Evolutionary conservation across 1,140 invertebrate genomes (phyloP), one percentile per base, ranked within the genome.

Genomic region (Megalonaias nervosa): DNA sequence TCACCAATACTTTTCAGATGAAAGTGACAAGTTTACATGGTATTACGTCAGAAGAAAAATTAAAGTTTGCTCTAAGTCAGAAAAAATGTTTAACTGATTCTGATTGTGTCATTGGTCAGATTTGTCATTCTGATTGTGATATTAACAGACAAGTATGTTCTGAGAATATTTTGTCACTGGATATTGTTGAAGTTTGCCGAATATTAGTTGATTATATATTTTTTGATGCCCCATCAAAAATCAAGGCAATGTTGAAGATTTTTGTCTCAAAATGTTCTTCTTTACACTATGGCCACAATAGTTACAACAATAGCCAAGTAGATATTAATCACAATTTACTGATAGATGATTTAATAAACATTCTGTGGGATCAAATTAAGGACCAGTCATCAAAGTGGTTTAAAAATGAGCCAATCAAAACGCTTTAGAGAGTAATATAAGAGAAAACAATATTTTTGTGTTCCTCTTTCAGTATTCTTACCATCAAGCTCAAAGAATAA

Each of bases 121-220:
- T 80, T 0, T 88, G 87, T 81, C 66, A 74, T 31, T 83, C 83
- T 23, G 31, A 60, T 64, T 88, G 87, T 71, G 77, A 86, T 75
- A 31, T 31, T 26, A 67, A 61, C 55, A 75, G 65, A 23, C 60
- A 76, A 16, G 61, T 56, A 23, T 88, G 87, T 82, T 73, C 78
- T 19, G 65, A 77, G 17, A 82, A 85, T 9, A 81, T 77, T 65
- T 48, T 85, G 48, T 67, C 68, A 15, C 71, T 69, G 17, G 71
- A 78, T 61, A 12, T 78, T 48, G 77, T 77, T 31, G 73, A 77
- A 70, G 73, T 86, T 11, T 88, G 87, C 77, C 77, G 84, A 56
- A 79, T 88, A 15, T 31, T 88, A 6, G 75, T 78, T n/a, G 85
- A 87, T 59, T 88, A 88, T 67, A 31, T 88, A 19, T 67, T 86